A percentile compares a stretch with the other conserved stretches of the same genome.
phyloP scores from a whole-genome alignment of 92 coral and sea anemone species.

The Nematostella vectensis region DNA sequence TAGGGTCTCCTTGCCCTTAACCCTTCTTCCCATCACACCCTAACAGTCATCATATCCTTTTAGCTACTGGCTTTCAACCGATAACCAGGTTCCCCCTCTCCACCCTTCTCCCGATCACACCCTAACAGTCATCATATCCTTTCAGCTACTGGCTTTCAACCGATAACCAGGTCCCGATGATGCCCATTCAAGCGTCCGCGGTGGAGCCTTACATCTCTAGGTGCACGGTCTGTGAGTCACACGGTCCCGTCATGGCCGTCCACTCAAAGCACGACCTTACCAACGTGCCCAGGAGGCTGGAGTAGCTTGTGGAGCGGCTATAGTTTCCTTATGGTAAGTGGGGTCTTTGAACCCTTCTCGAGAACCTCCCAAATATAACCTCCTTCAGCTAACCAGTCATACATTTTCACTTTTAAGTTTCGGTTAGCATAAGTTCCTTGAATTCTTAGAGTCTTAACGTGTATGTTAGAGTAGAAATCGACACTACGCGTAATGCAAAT shows the following conservation, averaged over 20 bases:
- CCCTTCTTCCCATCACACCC: too few species aligned
- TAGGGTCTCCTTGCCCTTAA: too few species aligned
- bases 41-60: too few species aligned
- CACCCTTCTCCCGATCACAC: too few species aligned
- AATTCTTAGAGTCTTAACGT: too few species aligned
- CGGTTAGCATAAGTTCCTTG: not conserved
- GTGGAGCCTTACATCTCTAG: conserved; percentile 70
- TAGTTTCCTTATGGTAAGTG: conserved; percentile 93
- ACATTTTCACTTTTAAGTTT: not conserved
- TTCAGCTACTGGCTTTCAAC: conserved; percentile 66
- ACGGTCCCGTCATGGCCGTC: conserved; percentile 78
- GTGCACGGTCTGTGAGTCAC: conserved; percentile 91
- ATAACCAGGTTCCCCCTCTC: conserved; percentile 50
- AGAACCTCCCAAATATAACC: not conserved
- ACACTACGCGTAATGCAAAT: too few species aligned
- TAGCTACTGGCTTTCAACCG: conserved; percentile 56
- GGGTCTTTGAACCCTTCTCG: not conserved
- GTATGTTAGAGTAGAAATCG: too few species aligned
- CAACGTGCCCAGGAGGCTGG: conserved; percentile 82
- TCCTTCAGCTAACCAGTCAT: not conserved
- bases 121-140: too few species aligned
- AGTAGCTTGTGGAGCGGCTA: conserved; percentile 73
- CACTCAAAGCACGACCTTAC: conserved; percentile 60
- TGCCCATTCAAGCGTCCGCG: conserved; percentile 65
- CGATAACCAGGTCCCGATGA: conserved; percentile 66